These are phyloP conservation scores for Cyrtorhinus lividipennis DNA, from an alignment of 1,140 invertebrate genomes.

Conservation along the genomic window DNA sequence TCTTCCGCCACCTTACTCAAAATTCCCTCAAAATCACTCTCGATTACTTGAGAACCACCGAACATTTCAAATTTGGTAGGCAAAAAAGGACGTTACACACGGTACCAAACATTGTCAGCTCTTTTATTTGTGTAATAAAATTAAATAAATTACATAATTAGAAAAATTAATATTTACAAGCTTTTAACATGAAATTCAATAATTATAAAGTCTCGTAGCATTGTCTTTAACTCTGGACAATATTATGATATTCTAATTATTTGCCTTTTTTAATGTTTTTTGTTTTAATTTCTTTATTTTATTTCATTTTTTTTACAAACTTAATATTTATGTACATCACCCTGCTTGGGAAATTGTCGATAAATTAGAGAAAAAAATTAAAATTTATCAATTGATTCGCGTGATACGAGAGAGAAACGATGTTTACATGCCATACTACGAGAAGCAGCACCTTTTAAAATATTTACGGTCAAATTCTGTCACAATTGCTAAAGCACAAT, in stretches of 20 bases:
- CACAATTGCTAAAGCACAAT: too few species aligned
- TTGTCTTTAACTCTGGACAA: constrained; percentile 19
- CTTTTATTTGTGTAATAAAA: constrained; percentile 24
- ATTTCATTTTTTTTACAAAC: constrained; percentile 12
- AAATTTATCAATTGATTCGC: too few species aligned
- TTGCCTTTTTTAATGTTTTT: too few species aligned
- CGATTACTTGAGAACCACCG: too few species aligned
- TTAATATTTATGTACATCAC: constrained; percentile 14
- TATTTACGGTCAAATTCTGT: neutral
- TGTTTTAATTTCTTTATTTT: too few species aligned
- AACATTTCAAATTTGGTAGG: too few species aligned
- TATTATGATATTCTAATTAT: constrained; percentile 10
- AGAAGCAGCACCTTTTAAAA: constrained; percentile 2
- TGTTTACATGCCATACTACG: too few species aligned
- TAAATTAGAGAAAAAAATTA: too few species aligned
- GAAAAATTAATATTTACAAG: constrained; percentile 25
- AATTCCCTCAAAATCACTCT: too few species aligned
- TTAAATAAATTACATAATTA: constrained; percentile 24
- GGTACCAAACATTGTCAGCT: neutral
- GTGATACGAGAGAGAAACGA: too few species aligned
- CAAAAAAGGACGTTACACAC: too few species aligned
- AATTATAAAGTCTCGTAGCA: constrained; percentile 21
- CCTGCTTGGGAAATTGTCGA: constrained; percentile 17
- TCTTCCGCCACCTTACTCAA: too few species aligned
- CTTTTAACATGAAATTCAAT: constrained; percentile 22